A percentile compares a stretch with the other conserved stretches of the same genome.
Conservation (phyloP, 2,888 invertebrate species). For the Dryobota labecula region DNA sequence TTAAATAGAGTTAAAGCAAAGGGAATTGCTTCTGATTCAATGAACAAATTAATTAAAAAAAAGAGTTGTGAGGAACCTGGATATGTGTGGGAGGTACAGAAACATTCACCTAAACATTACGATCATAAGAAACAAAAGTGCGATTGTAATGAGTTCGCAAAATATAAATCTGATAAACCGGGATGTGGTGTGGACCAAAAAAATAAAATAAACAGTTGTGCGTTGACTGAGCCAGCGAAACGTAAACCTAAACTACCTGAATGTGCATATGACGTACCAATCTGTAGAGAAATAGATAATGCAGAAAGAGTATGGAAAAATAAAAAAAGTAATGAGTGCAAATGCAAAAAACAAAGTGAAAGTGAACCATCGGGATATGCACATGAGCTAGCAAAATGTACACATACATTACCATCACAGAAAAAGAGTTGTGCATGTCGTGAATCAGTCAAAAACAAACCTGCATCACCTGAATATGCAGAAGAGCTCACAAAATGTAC, state of each 20-base stretch:
- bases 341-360: not conserved
- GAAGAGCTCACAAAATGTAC: not conserved
- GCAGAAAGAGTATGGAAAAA: not conserved
- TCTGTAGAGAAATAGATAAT: not conserved
- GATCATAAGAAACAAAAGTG: not conserved
- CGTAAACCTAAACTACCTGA: not conserved
- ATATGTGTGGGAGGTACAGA: not conserved
- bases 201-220: not conserved
- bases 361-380: not conserved
- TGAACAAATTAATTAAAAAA: not conserved
- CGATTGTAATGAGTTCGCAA: not conserved
- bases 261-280: not conserved
- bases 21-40: not conserved
- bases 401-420: not conserved
- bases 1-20: not conserved
- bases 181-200: not conserved
- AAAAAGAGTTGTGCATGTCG: not conserved
- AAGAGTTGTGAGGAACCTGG: not conserved
- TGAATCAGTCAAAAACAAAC: not conserved
- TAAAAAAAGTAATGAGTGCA: not conserved
- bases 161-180: slow-evolving; percentile 3
- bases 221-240: not conserved
- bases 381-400: not conserved
- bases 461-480: not conserved
- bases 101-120: not conserved